Evolutionary conservation across 2,888 invertebrate species (phyloP), one percentile per base, ranked within the genome.

Genomic region (Philereme vetulata): DNA sequence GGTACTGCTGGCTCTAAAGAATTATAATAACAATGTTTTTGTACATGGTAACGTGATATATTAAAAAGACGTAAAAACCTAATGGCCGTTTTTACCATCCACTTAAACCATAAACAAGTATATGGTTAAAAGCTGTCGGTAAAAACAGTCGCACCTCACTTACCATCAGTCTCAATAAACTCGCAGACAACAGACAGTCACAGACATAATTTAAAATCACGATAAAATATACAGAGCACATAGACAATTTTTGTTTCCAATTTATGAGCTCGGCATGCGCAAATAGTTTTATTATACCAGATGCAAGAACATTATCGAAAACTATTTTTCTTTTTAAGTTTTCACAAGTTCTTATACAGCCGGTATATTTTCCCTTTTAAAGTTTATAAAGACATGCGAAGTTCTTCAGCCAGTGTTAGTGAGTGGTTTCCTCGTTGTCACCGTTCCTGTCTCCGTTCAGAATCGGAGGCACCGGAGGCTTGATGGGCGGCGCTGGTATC

Each of bases 401-500:
- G n/a, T 10, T 4, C n/a, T 54, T 35, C 54, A 5, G 43, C 32
- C 34, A 21, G 38, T 11, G 58, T 76, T 83, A 82, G 68, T 82
- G 79, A 56, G 76, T 60, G 51, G 56, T 75, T 50, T 80, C 77
- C 46, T 85, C 80, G 53, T 66, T 71, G 40, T 88, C 84, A 5
- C 87, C 85, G 68, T 88, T 89, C 35, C 82, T 72, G 21, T 88
- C 88, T 9, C 91, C 91, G 73, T 92, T 92, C 61, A 86, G 60
- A 9, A 86, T 72, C 3, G 84, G 83, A 46, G 84, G 81, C n/a
- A 72, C 72, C 3, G 81, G 84, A 32, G 82, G 74, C 71, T 84
- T 85, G 66, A 92, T 89, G 48, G 79, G 88, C 65, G 92, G 92
- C 50, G 92, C 92, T 65, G 92, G 92, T 78, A 92, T 91, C 80